Percentiles rank a stretch among this genome's conserved stretches.
Conservation (phyloP, 2,888 invertebrate genomes). For the Dicyrtomina minuta region DNA sequence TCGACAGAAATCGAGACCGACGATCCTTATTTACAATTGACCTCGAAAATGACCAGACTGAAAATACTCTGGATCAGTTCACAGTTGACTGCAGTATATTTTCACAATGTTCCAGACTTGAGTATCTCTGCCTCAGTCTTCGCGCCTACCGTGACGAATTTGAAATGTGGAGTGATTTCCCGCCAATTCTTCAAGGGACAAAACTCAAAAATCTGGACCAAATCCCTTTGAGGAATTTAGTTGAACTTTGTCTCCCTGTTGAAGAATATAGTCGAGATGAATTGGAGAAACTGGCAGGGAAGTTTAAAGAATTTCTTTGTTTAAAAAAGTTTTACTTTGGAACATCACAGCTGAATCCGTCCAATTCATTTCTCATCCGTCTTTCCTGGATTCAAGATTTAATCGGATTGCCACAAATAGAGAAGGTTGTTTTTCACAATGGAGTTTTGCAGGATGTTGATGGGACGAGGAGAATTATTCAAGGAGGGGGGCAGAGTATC, state of each 20-base stretch:
- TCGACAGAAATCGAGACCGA: too few species aligned
- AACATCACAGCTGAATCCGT: constrained; percentile 12
- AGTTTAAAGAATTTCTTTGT: constrained; percentile 7
- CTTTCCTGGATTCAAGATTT: constrained; percentile 16
- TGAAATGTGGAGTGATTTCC: background rate
- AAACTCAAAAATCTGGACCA: constrained; percentile 11
- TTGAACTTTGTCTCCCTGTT: constrained; percentile 15
- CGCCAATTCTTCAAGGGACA: constrained; percentile 9
- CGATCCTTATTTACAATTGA: too few species aligned
- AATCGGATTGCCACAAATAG: constrained; percentile 5
- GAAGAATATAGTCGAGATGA: constrained; percentile 27
- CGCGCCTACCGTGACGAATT: constrained; percentile 7
- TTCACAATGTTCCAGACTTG: background rate
- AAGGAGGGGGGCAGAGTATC: too few species aligned
- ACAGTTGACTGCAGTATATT: constrained; percentile 12
- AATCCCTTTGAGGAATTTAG: constrained; percentile 7
- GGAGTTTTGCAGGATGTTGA: constrained; percentile 7
- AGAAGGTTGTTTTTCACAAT: constrained; percentile 18
- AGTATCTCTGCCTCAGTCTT: background rate
- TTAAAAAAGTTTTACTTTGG: constrained; percentile 17
- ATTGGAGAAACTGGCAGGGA: constrained; percentile 7
- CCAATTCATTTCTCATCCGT: constrained; percentile 4
- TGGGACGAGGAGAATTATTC: background rate
- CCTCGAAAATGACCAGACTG: background rate
- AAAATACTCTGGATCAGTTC: constrained; percentile 10